Conservation (phyloP, 2,797 vertebrate species). For the Phrynocephalus vlangalii region DNA sequence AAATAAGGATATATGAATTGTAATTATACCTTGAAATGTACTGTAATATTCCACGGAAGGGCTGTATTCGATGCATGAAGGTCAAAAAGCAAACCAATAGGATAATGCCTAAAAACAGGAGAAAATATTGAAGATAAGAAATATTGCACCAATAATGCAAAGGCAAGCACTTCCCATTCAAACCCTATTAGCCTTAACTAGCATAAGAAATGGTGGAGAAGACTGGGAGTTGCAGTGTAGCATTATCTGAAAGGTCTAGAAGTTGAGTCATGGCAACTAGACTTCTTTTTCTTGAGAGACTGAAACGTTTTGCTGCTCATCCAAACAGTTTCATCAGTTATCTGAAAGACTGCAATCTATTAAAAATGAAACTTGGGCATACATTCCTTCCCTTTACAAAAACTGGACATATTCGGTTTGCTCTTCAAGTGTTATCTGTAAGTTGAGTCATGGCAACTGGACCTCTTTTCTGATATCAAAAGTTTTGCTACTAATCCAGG, state of each 20-base stretch:
- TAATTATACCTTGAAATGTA: constrained; percentile 94
- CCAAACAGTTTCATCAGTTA: no score
- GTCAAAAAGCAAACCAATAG: constrained; percentile 97
- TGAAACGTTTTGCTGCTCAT: no score
- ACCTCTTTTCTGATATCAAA: no score
- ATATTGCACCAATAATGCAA: neutral
- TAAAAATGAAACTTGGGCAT: neutral
- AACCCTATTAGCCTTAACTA: no score
- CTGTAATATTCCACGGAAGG: constrained; percentile 96
- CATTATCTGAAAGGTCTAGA: no score
- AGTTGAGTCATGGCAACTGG: no score
- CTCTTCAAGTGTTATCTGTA: no score
- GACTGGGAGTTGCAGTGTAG: no score
- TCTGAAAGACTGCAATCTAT: neutral
- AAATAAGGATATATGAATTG: constrained; percentile 62
- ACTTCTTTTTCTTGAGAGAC: no score
- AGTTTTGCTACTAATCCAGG: no score
- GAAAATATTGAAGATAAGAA: constrained; percentile 41
- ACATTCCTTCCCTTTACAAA: neutral
- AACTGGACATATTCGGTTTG: neutral
- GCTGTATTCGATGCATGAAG: constrained; percentile 93
- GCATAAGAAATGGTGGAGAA: no score
- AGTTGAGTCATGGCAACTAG: no score
- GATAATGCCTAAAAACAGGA: constrained; percentile 90
- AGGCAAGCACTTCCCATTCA: constrained; percentile 23